These are phyloP conservation scores for Chinchilla lanigera DNA, from an alignment of 2,113 vertebrate genomes.

Conservation along the genomic window DNA sequence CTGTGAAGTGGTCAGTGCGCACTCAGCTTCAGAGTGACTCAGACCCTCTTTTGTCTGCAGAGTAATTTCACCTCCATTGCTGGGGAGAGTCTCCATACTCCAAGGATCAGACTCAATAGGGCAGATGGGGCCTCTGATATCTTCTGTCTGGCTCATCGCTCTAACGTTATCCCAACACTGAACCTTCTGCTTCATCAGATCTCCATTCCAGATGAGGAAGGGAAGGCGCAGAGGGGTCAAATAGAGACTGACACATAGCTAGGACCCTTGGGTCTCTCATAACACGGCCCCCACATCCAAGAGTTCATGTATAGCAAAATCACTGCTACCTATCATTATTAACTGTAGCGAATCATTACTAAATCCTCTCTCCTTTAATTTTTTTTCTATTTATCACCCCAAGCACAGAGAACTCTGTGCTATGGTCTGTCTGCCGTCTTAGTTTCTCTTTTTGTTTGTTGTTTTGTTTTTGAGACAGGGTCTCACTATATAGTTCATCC, in stretches of 20 bases:
- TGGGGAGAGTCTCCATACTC: neutral
- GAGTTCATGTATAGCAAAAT: neutral
- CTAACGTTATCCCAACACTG: neutral
- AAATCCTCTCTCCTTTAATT: neutral
- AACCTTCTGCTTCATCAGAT: neutral
- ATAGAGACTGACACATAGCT: no score
- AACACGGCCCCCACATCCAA: neutral
- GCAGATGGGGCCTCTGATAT: fast-evolving
- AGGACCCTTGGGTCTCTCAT: fast-evolving
- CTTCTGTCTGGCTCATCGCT: neutral
- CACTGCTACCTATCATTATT: no score
- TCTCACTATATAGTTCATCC: neutral
- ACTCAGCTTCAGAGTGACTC: neutral
- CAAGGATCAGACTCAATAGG: neutral
- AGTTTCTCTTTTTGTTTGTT: neutral
- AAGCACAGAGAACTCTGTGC: neutral
- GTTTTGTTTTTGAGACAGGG: neutral
- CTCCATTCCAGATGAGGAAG: neutral
- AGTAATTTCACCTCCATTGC: neutral
- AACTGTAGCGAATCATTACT: neutral
- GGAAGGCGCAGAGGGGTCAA: neutral
- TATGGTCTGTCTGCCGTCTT: neutral
- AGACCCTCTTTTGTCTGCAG: neutral
- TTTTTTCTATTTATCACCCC: neutral
- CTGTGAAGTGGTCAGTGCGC: neutral